Base-by-base conservation (phyloP, 2,888 invertebrate species). In the Polylopha cassiicola region DNA sequence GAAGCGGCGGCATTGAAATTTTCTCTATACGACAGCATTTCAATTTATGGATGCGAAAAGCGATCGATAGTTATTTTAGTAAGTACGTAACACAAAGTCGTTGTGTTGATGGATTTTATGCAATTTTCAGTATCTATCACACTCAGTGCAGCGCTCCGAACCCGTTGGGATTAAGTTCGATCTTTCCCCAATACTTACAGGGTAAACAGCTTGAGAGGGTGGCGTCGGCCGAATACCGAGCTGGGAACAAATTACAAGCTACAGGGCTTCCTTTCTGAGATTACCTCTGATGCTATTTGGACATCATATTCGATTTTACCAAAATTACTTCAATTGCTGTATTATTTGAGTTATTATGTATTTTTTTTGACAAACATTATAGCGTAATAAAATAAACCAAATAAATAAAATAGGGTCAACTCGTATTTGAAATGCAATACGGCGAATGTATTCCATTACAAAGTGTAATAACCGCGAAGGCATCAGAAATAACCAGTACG, bases 61-160 rank as follows among this genome's bases (percentile, higher is more conserved):
- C 29, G 22, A 29, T 39, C 33, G 16, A 11, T 11, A 34, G 21
- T 15, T 36, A 20, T 15, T 27, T 39, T 27, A 37, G 43, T 41
- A 26, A 23, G 31, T 30, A 30, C 17, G 43, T 41, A 55, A 50
- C 68, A 74, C 70, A 80, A 77, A 75, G 73, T 72, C 67, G 67
- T 65, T 59, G 72, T 73, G 74, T 74, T 84, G 84, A 85, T 82
- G 74, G 84, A 81, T 82, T 82, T 82, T 84, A 85, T 85, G 84
- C 82, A 84, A 85, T 85, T 82, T 84, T 78, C 82, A 80, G 79
- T 82, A 84, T 84, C 84, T 82, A 82, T 82, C 82, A 77, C 73
- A 72, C 58, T 72, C 78, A 77, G 79, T 68, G 72, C 73, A 54
- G 64, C 64, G 65, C 65, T 66, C 65, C 64, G 57, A 65, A 64